Conservation (phyloP, 1,140 invertebrate genomes). For the Trichoplusia ni region DNA sequence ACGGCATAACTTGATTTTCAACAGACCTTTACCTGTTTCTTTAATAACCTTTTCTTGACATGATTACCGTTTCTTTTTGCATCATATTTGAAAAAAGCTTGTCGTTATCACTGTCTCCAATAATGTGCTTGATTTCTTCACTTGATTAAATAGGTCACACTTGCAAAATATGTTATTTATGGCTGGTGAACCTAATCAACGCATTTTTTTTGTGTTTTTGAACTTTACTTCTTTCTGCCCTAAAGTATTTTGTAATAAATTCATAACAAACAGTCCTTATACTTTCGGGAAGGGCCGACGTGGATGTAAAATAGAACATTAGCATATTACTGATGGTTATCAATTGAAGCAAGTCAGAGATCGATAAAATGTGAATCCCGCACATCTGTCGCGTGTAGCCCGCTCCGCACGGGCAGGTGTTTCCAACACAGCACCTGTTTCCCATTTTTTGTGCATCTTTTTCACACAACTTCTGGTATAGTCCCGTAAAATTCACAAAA, state of each 20-base stretch:
- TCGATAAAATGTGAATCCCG: conserved; percentile 33
- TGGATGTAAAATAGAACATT: no score
- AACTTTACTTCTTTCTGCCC: no score
- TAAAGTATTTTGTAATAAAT: no score
- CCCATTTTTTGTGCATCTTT: conserved; percentile 53
- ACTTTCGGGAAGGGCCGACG: no score
- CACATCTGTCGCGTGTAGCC: conserved; percentile 50
- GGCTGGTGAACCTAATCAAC: no score
- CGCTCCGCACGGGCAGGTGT: conserved; percentile 50
- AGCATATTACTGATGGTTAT: conserved; percentile 5
- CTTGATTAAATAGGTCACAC: no score
- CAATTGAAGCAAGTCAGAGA: conserved; percentile 11
- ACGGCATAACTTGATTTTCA: conserved; percentile 31
- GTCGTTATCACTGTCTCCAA: neutral
- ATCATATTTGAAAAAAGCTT: neutral
- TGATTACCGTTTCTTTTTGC: conserved; percentile 20
- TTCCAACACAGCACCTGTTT: conserved; percentile 55
- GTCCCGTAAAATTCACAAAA: conserved; percentile 19
- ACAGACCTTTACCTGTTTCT: conserved; percentile 30
- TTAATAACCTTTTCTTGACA: conserved; percentile 30
- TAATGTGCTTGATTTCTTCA: neutral
- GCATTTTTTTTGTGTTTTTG: no score
- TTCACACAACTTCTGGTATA: conserved; percentile 21
- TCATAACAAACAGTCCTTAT: no score
- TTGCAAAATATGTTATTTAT: no score